Evolutionary conservation across 1,140 invertebrate genomes (phyloP).

Genomic region (Dreissena polymorpha): DNA sequence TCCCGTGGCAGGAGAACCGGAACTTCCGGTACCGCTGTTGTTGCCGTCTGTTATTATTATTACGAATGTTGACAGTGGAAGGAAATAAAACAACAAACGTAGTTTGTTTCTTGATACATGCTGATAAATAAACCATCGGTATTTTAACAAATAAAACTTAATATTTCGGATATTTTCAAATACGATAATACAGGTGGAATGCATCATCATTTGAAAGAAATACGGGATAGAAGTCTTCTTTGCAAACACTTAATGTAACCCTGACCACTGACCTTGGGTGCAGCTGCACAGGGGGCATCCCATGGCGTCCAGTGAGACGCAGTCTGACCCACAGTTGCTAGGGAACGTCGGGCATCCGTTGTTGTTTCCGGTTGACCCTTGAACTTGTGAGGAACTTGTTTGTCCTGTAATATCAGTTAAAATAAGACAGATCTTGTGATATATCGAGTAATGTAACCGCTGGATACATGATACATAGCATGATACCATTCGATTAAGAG

Average conservation of each 20-base stretch:
- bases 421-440: not conserved
- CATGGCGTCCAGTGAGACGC: constrained; percentile 2
- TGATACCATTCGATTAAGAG: too few species aligned
- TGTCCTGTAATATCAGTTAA: not conserved
- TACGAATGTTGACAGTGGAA: too few species aligned
- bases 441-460: not conserved
- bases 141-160: too few species aligned
- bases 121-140: too few species aligned
- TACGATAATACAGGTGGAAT: not conserved
- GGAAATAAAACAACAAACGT: too few species aligned
- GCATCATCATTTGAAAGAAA: not conserved
- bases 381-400: not conserved
- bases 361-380: not conserved
- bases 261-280: not conserved
- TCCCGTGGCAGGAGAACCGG: constrained; percentile 2
- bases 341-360: constrained; percentile 37
- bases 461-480: too few species aligned
- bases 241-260: not conserved
- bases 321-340: constrained; percentile 16
- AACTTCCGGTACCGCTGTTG: not conserved
- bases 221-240: not conserved
- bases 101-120: too few species aligned
- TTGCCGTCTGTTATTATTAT: not conserved
- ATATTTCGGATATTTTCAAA: not conserved
- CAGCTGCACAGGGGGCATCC: constrained; percentile 30